These are phyloP conservation scores for Pachliopta kotzebuea DNA, from an alignment of 2,888 invertebrate genomes.

Conservation along the genomic window DNA sequence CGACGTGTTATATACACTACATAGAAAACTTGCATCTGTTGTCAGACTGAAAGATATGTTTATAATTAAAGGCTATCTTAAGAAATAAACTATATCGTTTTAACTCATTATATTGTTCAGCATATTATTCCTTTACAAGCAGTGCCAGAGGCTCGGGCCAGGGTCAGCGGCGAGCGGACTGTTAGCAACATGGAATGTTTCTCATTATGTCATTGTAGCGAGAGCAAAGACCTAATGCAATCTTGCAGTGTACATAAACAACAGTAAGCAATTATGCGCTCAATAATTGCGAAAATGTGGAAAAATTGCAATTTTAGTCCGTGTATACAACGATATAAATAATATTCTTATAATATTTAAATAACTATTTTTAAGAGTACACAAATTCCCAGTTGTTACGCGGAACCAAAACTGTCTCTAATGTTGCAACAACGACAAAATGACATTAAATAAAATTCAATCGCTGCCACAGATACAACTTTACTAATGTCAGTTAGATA, in stretches of 20 bases:
- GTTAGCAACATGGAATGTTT: constrained; percentile 74
- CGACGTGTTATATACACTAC: constrained; percentile 73
- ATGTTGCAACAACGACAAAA: constrained; percentile 25
- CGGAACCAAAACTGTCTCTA: constrained; percentile 27
- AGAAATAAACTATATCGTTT: constrained; percentile 67
- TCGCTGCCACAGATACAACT: constrained; percentile 39
- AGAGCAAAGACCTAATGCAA: constrained; percentile 14
- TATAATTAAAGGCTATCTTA: constrained; percentile 72
- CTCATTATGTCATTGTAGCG: constrained; percentile 48
- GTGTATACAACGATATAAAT: background rate
- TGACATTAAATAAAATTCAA: constrained; percentile 32
- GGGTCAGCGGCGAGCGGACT: constrained; percentile 40
- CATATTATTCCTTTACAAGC: constrained; percentile 57
- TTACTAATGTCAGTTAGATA: constrained; percentile 36
- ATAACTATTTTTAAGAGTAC: background rate
- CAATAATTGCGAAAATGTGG: constrained; percentile 4
- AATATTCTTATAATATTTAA: background rate
- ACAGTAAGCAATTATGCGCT: constrained; percentile 18
- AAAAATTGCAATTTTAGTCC: background rate
- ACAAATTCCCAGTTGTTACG: background rate
- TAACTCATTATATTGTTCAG: constrained; percentile 70
- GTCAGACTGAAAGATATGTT: constrained; percentile 76
- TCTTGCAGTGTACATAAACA: constrained; percentile 6
- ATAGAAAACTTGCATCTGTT: constrained; percentile 78
- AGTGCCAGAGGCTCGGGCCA: constrained; percentile 37